Evolutionary conservation across 2,888 invertebrate genomes (phyloP), one percentile per base, ranked within the genome.

Genomic region (Pandemis corylana): DNA sequence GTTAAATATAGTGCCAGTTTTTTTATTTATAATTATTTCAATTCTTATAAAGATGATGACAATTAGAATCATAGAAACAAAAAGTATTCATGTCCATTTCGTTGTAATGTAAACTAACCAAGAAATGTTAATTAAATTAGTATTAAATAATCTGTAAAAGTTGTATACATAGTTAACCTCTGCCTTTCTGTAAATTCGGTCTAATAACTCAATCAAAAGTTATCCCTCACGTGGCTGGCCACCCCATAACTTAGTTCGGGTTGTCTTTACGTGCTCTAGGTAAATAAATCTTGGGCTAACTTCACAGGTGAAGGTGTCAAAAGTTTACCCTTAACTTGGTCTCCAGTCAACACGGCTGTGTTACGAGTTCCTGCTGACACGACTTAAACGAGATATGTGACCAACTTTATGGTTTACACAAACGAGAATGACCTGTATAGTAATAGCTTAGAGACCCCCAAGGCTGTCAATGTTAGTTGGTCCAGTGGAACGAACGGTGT

Each of bases 341-440:
- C 76, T 74, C 76, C 78, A 84, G 85, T 86, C 88, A 90, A 88
- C 89, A 89, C 78, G 79, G 82, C 79, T 71, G 61, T 70, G 70
- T 75, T 71, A 70, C 78, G 82, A 82, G 83, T 81, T 85, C 84
- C 82, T 82, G 83, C 83, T 84, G 84, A 85, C 84, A 79, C 79
- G 80, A 79, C 77, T 79, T 77, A 77, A 80, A 83, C 81, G 81
- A 82, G 82, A 84, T 79, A 84, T 76, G 78, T 76, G 76, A 79
- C 80, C 76, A 79, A 79, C 79, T 81, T 74, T 70, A 70, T 74
- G 68, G 49, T 56, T 53, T 68, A 73, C 68, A 66, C 71, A 69
- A 44, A 64, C 78, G 76, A 82, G 78, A 82, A 78, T 62, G 73
- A 80, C 76, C 79, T 80, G 81, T 82, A 81, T 78, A 74, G 76